Percentiles rank a stretch among this genome's conserved stretches.
phyloP scores from a whole-genome alignment of 2,113 vertebrate genomes.

The Colistium nudipinnis region DNA sequence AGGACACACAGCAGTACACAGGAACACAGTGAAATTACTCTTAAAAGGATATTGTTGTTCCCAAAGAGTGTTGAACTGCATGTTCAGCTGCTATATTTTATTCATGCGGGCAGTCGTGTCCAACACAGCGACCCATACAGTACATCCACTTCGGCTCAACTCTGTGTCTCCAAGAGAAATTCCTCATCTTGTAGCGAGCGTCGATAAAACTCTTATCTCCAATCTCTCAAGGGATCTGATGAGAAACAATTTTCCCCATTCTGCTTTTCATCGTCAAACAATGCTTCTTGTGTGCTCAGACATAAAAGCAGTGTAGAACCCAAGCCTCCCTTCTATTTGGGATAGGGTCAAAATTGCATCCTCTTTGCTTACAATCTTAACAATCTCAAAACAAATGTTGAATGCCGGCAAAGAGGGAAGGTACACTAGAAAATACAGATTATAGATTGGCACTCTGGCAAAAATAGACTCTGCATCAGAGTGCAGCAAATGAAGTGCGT shows the following conservation, averaged over 20 bases:
- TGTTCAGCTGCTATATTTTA: conserved; percentile 67
- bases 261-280: conserved; percentile 41
- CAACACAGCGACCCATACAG: conserved; percentile 46
- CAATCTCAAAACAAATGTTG: conserved; percentile 25
- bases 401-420: conserved; percentile 29
- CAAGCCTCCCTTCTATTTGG: conserved; percentile 30
- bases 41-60: conserved; percentile 75
- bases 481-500: background rate
- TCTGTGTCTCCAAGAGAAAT: conserved; percentile 36
- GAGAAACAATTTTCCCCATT: conserved; percentile 57
- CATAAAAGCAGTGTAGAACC: conserved; percentile 41
- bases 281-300: conserved; percentile 49
- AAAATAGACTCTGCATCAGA: background rate
- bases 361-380: no score
- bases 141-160: conserved; percentile 41
- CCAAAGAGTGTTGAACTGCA: conserved; percentile 56
- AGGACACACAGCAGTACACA: conserved; percentile 43
- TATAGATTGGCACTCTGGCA: background rate
- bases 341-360: conserved; percentile 49
- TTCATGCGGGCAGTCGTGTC: conserved; percentile 60
- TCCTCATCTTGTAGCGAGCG: conserved; percentile 39
- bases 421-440: conserved; percentile 18
- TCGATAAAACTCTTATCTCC: conserved; percentile 58
- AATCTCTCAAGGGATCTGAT: conserved; percentile 55
- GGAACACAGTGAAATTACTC: conserved; percentile 65